Conservation (phyloP, 2,113 vertebrate genomes). For the Aramus guarauna region DNA sequence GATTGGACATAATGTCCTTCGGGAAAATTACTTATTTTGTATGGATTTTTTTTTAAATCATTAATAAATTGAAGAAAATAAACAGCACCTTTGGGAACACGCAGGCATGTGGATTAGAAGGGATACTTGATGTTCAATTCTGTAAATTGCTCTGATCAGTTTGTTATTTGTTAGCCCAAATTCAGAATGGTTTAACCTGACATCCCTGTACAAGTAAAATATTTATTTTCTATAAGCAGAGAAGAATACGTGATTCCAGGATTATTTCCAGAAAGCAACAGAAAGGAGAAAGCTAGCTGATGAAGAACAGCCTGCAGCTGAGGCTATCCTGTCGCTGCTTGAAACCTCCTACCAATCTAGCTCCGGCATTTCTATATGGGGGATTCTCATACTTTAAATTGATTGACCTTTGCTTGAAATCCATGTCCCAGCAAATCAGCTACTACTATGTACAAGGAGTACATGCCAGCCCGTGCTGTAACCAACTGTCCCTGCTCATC, state of each 20-base stretch:
- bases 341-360: background rate
- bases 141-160: background rate
- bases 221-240: background rate
- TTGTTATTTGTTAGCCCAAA: background rate
- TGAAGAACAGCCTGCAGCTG: background rate
- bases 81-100: background rate
- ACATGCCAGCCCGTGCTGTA: background rate
- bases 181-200: background rate
- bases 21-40: background rate
- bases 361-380: background rate
- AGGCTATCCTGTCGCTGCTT: background rate
- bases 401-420: background rate
- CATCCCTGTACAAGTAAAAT: background rate
- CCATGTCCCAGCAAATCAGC: background rate
- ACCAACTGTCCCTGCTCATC: background rate
- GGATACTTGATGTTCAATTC: background rate
- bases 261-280: background rate
- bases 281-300: background rate
- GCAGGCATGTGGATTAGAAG: background rate
- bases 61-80: background rate
- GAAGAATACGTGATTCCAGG: background rate
- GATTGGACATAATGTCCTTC: background rate
- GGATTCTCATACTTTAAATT: background rate
- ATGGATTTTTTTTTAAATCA: background rate
- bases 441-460: background rate